Base-by-base conservation (phyloP, 1,140 invertebrate species). In the Yoshiicerus persimilis region DNA sequence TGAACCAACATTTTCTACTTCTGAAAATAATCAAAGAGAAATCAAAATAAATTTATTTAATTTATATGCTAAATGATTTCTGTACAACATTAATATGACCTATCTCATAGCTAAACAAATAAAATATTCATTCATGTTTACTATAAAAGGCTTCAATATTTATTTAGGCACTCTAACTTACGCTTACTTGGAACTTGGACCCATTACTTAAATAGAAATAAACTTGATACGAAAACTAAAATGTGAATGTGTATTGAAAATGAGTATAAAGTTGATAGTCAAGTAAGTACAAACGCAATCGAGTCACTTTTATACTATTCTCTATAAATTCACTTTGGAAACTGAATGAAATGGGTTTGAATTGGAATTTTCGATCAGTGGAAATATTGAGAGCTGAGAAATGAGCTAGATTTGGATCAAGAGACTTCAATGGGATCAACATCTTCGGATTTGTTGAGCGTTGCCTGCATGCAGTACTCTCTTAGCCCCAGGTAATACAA, bases 1-100 rank as follows among this genome's bases (percentile, higher is more conserved):
- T 87, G 86, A 87, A 89, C 84, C 89, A 89, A 87, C 89, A 89
- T 89, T 88, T 87, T 89, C 64, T 87, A 87, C 70, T 85, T 87
- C 89, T 89, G 86, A 2, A 89, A 75, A 77, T 27, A 41, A 4
- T 20, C 20, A 86, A 80, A 27, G 66, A 86, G 66, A 87, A 27
- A 83, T 13, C 9, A 83, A 36, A 34, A 20, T 80, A 34, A n/a
- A n/a, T 1, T 1, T 23, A 1, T 20, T n/a, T 83, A 20, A 36
- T 38, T 25, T 10, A 83, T 23, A 38, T 2, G 8, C 1, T 23
- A 20, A 32, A 1, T n/a, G 20, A 83, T 83, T 80, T 80, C 75
- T 6, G 30, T 70, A 3, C 8, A 25, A 20, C 9, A 66, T 20
- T 66, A n/a, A n/a, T n/a, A n/a, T n/a, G n/a, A n/a, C n/a, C n/a